A percentile compares a stretch with the other conserved stretches of the same genome.
Conservation (phyloP, 1,140 invertebrate genomes). For the Leptestheria dahalacensis region DNA sequence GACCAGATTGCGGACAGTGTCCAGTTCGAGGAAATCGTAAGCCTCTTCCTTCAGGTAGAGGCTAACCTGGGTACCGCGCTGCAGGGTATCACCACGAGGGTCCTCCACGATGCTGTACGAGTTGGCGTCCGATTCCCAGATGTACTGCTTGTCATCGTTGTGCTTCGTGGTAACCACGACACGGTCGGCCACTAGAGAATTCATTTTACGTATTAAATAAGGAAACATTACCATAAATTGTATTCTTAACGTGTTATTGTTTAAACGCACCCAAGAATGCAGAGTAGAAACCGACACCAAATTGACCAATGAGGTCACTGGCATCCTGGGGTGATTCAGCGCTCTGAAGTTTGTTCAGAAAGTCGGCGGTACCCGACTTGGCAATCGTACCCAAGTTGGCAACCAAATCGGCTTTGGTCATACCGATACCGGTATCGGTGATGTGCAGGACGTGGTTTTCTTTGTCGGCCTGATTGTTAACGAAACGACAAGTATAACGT, state of each 20-base stretch:
- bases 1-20: constrained; percentile 76
- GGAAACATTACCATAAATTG: neutral
- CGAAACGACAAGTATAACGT: constrained; percentile 14
- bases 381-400: constrained; percentile 98
- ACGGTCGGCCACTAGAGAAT: constrained; percentile 50
- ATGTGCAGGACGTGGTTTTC: constrained; percentile 89
- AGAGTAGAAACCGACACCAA: constrained; percentile 96
- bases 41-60: constrained; percentile 94
- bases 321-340: constrained; percentile 40
- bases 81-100: constrained; percentile 79
- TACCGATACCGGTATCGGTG: constrained; percentile 93
- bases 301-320: constrained; percentile 84
- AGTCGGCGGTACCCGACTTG: constrained; percentile 97
- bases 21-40: constrained; percentile 81
- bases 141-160: constrained; percentile 77
- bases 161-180: constrained; percentile 95
- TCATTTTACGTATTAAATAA: neutral
- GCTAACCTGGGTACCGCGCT: constrained; percentile 72
- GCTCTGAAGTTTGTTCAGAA: constrained; percentile 85
- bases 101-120: constrained; percentile 82
- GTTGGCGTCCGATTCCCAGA: constrained; percentile 93
- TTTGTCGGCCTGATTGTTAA: constrained; percentile 55
- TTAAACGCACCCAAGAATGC: constrained; percentile 60
- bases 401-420: constrained; percentile 89
- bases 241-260: neutral